These are phyloP conservation scores for Spheniscus mendiculus DNA, from an alignment of 2,113 vertebrate genomes.

Conservation along the genomic window DNA sequence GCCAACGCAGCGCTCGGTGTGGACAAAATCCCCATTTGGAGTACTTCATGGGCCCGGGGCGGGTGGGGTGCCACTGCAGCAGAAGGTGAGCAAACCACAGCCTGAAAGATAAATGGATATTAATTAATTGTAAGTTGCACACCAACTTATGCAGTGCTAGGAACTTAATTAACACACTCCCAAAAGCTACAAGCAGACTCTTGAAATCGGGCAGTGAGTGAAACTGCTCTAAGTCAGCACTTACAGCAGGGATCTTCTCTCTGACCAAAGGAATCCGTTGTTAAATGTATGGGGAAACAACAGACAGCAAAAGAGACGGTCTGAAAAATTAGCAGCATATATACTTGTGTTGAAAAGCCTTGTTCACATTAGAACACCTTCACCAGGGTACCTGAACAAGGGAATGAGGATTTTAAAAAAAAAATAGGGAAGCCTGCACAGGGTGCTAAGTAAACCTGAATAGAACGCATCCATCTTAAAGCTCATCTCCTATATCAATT, in stretches of 20 bases:
- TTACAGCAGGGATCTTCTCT: neutral
- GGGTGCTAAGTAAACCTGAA: neutral
- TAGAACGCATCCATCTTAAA: neutral
- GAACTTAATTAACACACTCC: neutral
- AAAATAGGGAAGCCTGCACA: neutral
- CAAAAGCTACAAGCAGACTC: neutral
- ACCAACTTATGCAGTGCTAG: neutral
- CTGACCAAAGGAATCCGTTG: neutral
- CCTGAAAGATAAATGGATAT: neutral
- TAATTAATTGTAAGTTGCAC: neutral
- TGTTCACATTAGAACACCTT: neutral
- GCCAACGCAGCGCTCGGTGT: rapidly evolving
- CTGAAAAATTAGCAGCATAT: neutral
- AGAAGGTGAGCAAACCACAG: neutral
- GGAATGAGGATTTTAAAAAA: neutral
- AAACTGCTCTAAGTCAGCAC: neutral
- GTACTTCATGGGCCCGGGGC: rapidly evolving
- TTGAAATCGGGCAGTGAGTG: neutral
- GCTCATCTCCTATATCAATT: neutral
- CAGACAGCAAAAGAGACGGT: neutral
- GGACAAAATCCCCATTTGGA: neutral
- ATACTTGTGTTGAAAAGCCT: neutral
- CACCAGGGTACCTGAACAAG: neutral
- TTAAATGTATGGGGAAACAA: neutral
- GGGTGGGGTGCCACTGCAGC: neutral